Conservation (phyloP, 2,888 invertebrate species). For the Cataglyphis rosenhaueri region DNA sequence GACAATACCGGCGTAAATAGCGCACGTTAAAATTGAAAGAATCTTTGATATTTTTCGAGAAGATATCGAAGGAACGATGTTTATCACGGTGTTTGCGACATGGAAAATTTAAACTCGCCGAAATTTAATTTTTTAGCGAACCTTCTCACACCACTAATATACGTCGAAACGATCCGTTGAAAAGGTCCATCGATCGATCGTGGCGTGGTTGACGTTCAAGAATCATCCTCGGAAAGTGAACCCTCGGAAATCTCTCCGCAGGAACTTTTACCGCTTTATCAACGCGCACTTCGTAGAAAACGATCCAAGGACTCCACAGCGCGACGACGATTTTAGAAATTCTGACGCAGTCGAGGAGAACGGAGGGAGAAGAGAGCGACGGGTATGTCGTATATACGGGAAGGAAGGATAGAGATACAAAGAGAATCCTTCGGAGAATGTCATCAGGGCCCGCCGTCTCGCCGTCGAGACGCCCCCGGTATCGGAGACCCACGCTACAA, state of each 20-base stretch:
- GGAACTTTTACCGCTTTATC: slow-evolving; percentile 50
- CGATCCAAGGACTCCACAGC: slow-evolving; percentile 49
- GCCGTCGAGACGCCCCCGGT: slow-evolving; percentile 76
- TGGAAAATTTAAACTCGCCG: slow-evolving; percentile 3
- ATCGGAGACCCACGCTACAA: slow-evolving; percentile 67
- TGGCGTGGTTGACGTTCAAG: background rate
- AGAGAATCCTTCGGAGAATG: slow-evolving; percentile 63
- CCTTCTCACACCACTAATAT: background rate
- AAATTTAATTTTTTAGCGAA: background rate
- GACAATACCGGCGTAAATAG: background rate
- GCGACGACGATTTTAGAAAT: slow-evolving; percentile 60
- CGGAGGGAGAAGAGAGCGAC: too few relatives aligned
- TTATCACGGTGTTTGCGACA: background rate
- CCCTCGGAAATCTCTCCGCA: slow-evolving; percentile 10
- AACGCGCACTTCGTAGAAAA: slow-evolving; percentile 59
- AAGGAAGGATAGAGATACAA: background rate
- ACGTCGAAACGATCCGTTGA: background rate
- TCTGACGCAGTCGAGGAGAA: background rate
- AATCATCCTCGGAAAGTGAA: background rate
- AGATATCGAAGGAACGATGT: too few relatives aligned
- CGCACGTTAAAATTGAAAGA: slow-evolving; percentile 26
- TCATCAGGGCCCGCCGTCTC: slow-evolving; percentile 70
- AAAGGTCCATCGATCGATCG: background rate
- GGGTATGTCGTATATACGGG: slow-evolving; percentile 7
- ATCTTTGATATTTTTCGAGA: background rate